These are phyloP conservation scores for Vanessa cardui DNA, from an alignment of 2,888 invertebrate species.

Conservation along the genomic window DNA sequence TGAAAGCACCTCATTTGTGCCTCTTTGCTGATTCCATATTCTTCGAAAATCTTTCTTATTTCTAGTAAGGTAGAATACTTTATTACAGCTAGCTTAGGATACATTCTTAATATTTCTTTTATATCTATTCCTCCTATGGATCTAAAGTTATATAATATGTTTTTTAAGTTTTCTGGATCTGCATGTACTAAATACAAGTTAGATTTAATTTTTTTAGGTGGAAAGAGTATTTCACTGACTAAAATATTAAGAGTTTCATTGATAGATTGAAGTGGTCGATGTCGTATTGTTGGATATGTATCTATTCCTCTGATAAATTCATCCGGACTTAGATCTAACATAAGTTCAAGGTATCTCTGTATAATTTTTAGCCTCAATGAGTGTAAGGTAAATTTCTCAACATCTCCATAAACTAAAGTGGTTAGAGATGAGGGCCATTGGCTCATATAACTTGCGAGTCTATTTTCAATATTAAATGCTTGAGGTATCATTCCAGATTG, in stretches of 20 bases:
- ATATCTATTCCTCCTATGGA: slow-evolving; percentile 72
- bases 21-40: slow-evolving; percentile 65
- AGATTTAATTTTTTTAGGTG: slow-evolving; percentile 67
- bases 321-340: slow-evolving; percentile 63
- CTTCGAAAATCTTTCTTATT: slow-evolving; percentile 63
- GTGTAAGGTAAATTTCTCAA: slow-evolving; percentile 58
- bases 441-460: slow-evolving; percentile 68
- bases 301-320: slow-evolving; percentile 67
- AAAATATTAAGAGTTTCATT: slow-evolving; percentile 67
- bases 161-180: slow-evolving; percentile 70
- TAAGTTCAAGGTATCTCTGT: slow-evolving; percentile 71
- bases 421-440: slow-evolving; percentile 78
- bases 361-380: slow-evolving; percentile 68
- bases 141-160: slow-evolving; percentile 61
- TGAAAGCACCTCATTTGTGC: slow-evolving; percentile 75
- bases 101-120: slow-evolving; percentile 69
- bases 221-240: slow-evolving; percentile 63
- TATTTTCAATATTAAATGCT: slow-evolving; percentile 68
- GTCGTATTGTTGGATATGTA: slow-evolving; percentile 75
- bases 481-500: slow-evolving; percentile 50
- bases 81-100: slow-evolving; percentile 69
- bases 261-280: slow-evolving; percentile 68
- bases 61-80: slow-evolving; percentile 60
- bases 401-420: slow-evolving; percentile 63
- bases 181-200: slow-evolving; percentile 72